Base-by-base conservation (phyloP, 2,797 vertebrate genomes). In the Leptoclinus maculatus region DNA sequence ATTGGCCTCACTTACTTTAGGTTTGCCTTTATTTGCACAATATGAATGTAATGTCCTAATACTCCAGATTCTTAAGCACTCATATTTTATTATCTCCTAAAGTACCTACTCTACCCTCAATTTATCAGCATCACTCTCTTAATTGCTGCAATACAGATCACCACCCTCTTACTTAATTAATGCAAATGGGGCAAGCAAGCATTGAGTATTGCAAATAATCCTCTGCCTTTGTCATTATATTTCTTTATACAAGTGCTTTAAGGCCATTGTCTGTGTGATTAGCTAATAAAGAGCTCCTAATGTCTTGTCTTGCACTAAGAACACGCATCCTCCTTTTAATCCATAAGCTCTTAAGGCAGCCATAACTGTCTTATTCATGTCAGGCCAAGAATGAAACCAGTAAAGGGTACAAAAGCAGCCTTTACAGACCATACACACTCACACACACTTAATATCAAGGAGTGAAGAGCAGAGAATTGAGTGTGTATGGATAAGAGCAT, bases 221-320 rank as follows among this genome's bases (percentile, higher is more conserved):
- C 34, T 51, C 74, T 78, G 66, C 69, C 38, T 84, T 89, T 86
- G 77, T 87, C 76, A 51, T 87, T 76, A 76, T 70, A 83, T 86
- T 93, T 88, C 88, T 91, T 92, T 85, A 92, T 83, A 82, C 59
- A 89, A 91, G 88, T 81, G 88, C 90, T 91, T 88, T 82, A 89
- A 90, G 32, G 67, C 88, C 89, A 90, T 92, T 93, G 91, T 93
- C 90, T 89, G 63, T 58, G 70, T 80, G 82, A 92, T 93, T 88
- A 89, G 88, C 92, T 92, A 92, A 91, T 94, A 94, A 95, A 92
- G 90, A 93, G 90, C 83, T 88, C 84, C 91, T 94, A 93, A 94
- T 94, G 94, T 83, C 90, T 91, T 84, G 89, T 91, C 88, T 90
- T 87, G 92, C 91, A 91, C 93, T 92, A 85, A 85, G 60, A n/a